These are phyloP conservation scores for Eonycteris spelaea DNA, from an alignment of 2,113 vertebrate species.

Conservation along the genomic window DNA sequence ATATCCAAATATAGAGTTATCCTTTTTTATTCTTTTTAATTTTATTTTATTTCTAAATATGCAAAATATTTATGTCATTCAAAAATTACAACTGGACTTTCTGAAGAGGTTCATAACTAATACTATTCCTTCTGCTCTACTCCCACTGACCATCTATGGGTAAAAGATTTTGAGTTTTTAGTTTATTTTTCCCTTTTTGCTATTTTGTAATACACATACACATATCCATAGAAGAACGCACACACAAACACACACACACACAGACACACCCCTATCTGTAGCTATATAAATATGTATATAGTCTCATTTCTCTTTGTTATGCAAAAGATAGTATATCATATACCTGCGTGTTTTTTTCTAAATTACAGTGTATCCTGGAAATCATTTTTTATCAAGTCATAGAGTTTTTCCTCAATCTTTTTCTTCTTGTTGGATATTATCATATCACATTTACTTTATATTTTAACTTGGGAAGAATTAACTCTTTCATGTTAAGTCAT, in stretches of 20 bases:
- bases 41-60: not conserved
- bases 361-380: not conserved
- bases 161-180: not conserved
- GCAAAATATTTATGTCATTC: not conserved
- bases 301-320: not conserved
- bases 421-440: not conserved
- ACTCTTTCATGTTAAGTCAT: not conserved
- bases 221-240: not conserved
- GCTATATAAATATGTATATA: not conserved
- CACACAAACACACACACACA: not conserved
- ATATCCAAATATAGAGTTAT: not conserved
- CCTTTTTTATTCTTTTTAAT: not conserved
- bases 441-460: not conserved
- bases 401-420: not conserved
- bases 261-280: not conserved
- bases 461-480: not conserved
- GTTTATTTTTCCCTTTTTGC: not conserved
- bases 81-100: not conserved
- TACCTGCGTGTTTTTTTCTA: not conserved
- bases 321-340: not conserved
- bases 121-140: not conserved
- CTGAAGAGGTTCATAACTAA: not conserved
- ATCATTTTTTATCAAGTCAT: not conserved
- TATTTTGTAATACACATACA: not conserved
- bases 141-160: not conserved